Base-by-base conservation (phyloP, 37 sponge, comb jelly and placozoan species). In the Diacarnus erythraeanus region DNA sequence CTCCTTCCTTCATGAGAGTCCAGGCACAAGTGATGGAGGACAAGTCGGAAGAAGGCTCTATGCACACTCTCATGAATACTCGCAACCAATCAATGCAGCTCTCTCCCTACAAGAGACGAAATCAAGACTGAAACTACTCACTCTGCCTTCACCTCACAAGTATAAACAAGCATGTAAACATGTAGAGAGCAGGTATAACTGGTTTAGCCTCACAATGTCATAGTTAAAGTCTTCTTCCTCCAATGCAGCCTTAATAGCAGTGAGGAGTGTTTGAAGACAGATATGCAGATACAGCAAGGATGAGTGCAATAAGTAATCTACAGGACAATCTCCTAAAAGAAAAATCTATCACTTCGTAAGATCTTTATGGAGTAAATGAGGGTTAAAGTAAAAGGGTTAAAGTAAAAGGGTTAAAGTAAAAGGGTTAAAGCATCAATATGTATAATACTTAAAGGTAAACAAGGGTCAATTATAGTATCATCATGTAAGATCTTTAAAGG, bases 21-120 rank as follows among this genome's bases (percentile, higher is more conserved):
- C 77, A 76, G 40, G 26, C 25, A 76, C 39, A 56, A 31, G 77
- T 42, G 15, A 76, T 36, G 12, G 57, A 58, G 4, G 77, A 57
- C 1, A 76, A 56, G 56, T 43, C 44, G 2, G 36, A 15, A 12
- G 26, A n/a, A 31, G 57, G 74, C 15, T 35, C 54, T 21, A n/a
- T 42, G 30, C 44, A 74, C 3, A 23, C 1, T 17, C 25, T 8
- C 5, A 74, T 54, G 36, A 74, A 51, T 3, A 31, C 57, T 22
- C 27, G 1, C 51, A 74, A 8, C 74, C 74, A 74, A n/a, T 74
- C 74, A 23, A 74, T 58, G 56, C 44, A 43, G 15, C 26, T 35
- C 35, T 74, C 57, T 33, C 51, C 29, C 74, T 54, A 35, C 12
- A 74, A 44, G 1, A 9, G 6, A 47, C 6, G 6, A 47, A 47